Evolutionary conservation across 2,888 invertebrate genomes (phyloP).

Genomic region (Teleiodes luculella): DNA sequence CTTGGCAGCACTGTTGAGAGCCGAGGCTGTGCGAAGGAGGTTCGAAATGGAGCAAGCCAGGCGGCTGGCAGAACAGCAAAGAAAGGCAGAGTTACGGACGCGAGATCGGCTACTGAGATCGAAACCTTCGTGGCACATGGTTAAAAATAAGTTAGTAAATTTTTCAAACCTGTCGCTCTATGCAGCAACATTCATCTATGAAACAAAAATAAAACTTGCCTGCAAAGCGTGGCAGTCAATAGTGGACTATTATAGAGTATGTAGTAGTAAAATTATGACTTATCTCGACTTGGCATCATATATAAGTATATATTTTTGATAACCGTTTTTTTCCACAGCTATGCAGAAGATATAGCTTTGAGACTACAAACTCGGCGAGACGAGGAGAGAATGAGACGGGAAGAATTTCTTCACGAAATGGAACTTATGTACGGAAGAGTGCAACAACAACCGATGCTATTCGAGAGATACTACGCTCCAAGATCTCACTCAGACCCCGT

Average conservation of each 20-base stretch:
- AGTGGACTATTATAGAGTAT: too few species aligned
- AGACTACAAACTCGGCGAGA: conserved; percentile 82
- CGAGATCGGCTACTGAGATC: conserved; percentile 79
- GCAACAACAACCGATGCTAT: conserved; percentile 83
- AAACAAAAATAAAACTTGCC: too few species aligned
- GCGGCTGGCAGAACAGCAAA: conserved; percentile 78
- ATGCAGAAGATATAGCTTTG: conserved; percentile 83
- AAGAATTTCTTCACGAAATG: conserved; percentile 84
- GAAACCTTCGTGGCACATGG: conserved; percentile 84
- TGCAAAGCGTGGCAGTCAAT: not conserved
- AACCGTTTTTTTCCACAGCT: conserved; percentile 56
- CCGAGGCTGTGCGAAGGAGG: conserved; percentile 79
- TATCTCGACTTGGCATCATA: too few species aligned
- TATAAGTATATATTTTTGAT: too few species aligned
- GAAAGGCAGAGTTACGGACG: conserved; percentile 77
- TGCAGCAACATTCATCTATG: too few species aligned
- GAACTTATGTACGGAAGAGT: conserved; percentile 85
- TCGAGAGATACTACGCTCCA: conserved; percentile 83
- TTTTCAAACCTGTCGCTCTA: too few species aligned
- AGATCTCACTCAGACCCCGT: conserved; percentile 47
- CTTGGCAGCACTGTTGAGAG: conserved; percentile 82
- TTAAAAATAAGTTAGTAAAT: conserved; percentile 79
- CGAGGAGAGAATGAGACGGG: conserved; percentile 82
- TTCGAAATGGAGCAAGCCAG: conserved; percentile 81
- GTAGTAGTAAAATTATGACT: too few species aligned